Evolutionary conservation across 2,113 vertebrate genomes (phyloP), one percentile per base, ranked within the genome.

Genomic region (Otus sunia): DNA sequence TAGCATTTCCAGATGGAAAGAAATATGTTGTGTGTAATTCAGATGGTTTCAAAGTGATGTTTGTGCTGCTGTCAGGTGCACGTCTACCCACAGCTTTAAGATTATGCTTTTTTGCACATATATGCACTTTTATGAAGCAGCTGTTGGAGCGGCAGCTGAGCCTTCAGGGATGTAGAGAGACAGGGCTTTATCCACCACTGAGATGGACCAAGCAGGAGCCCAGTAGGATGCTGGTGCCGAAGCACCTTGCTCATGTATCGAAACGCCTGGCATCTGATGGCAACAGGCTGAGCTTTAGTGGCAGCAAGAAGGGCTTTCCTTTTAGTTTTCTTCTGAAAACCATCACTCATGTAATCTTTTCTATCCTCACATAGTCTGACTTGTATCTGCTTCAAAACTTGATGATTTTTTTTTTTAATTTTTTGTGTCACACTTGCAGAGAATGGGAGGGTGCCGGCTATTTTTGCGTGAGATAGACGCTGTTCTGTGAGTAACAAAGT

Each of bases 121-220:
- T 5, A 16, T 2, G 12, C 29, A 2, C 43, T 53, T 25, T 9
- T 41, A 8, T 4, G 23, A 73, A 63, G 67, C 2, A 0, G 26
- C 76, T 64, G 49, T 29, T 39, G 50, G 50, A 41, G 39, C 17
- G 7, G 58, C 76, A 52, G 52, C 60, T 45, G 52, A 75, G 22
- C 77, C 60, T 58, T 29, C 37, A 37, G 53, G 45, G 32, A 6
- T 36, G 8, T 21, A 41, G 39, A 49, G 45, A 30, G 58, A 27
- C 1, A 2, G 0, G 5, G 53, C 15, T 62, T 84, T 76, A 47
- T 21, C 19, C 37, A 2, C 7, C 34, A 3, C 19, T 12, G 30
- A 59, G 11, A 18, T 36, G 50, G 17, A 39, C 55, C n/a, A 29
- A 55, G 27, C 39, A 55, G 47, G 47, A 67, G 47, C 53, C 81